A percentile compares a stretch with the other conserved stretches of the same genome.
phyloP scores from a whole-genome alignment of 2,797 vertebrate genomes.

The Craterocephalus amniculus region DNA sequence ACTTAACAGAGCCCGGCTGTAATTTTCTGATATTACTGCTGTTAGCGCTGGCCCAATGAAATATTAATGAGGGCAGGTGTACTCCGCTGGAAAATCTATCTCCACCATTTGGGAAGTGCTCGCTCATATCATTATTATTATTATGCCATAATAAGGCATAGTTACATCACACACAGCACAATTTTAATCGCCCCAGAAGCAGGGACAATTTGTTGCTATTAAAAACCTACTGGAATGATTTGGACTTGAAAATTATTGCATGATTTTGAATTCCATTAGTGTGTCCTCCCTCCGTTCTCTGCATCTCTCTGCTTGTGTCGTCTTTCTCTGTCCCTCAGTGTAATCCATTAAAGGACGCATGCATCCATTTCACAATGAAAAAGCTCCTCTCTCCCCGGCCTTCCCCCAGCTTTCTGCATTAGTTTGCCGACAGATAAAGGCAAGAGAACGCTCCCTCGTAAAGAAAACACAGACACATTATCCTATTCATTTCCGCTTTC shows the following conservation, averaged over 20 bases:
- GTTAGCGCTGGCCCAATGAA: constrained; percentile 18
- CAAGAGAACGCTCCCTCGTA: constrained; percentile 56
- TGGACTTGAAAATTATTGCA: constrained; percentile 69
- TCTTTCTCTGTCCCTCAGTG: constrained; percentile 31
- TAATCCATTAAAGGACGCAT: constrained; percentile 67
- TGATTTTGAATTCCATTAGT: constrained; percentile 71
- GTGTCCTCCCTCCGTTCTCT: constrained; percentile 45
- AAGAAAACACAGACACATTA: constrained; percentile 43
- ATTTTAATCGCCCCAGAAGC: constrained; percentile 60
- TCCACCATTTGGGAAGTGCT: constrained; percentile 37
- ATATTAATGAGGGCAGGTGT: constrained; percentile 58
- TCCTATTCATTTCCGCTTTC: constrained; percentile 63
- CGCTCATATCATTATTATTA: constrained; percentile 42
- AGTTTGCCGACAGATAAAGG: constrained; percentile 65
- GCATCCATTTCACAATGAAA: constrained; percentile 71
- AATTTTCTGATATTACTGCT: constrained; percentile 8
- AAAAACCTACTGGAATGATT: constrained; percentile 68
- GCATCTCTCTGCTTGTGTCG: constrained; percentile 25
- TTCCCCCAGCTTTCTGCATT: constrained; percentile 53
- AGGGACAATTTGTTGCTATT: constrained; percentile 49
- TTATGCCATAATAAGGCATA: constrained; percentile 26
- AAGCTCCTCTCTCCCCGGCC: constrained; percentile 34
- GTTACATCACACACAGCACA: constrained; percentile 55
- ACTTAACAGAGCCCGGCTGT: not conserved
- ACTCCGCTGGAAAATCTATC: constrained; percentile 44